Evolutionary conservation across 2,888 invertebrate species (phyloP), one percentile per base, ranked within the genome.

Genomic region (Pheosia tremula): DNA sequence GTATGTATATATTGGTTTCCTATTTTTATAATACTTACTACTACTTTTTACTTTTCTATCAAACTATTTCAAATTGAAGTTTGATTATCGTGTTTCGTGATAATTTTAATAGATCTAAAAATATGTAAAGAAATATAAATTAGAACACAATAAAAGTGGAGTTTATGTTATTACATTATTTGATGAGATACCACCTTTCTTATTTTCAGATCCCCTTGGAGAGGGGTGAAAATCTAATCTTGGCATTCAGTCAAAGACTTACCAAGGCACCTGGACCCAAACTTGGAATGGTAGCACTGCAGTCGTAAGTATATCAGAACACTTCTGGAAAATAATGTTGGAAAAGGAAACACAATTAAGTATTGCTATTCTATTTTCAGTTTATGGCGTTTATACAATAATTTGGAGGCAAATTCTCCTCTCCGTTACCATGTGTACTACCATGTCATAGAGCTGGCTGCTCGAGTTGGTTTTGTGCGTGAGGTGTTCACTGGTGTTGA

Each of bases 371-470:
- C 4, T n/a, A 4, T n/a, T 94, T 95, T 59, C 83, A 98, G 98
- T 59, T 91, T 99, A 68, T 98, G 98, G 96, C 95, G 99, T 64
- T 90, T 99, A 60, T 99, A 98, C 85, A 98, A 98, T 89, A 98
- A 98, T 56, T 91, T 99, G 73, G 97, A 97, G 77, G 96, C 97
- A 67, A 95, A 96, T 71, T 97, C 97, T 0, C 96, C 97, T 0
- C 95, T 98, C 87, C 95, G 98, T 53, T 99, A 98, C 88, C 97
- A 98, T 83, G 98, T 99, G 11, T 99, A 99, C 88, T 98, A 97
- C 82, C 97, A 98, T 82, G 95, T 99, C 77, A 96, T 99, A 37
- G 97, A 97, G 89, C 95, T 99, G 61, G 98, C 98, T 0, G 97
- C 97, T 53, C 96, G 97, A 74, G 97, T 97, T 39, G 98, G 98